Conservation (phyloP, 2,113 vertebrate species). For the Microcebus griseorufus region DNA sequence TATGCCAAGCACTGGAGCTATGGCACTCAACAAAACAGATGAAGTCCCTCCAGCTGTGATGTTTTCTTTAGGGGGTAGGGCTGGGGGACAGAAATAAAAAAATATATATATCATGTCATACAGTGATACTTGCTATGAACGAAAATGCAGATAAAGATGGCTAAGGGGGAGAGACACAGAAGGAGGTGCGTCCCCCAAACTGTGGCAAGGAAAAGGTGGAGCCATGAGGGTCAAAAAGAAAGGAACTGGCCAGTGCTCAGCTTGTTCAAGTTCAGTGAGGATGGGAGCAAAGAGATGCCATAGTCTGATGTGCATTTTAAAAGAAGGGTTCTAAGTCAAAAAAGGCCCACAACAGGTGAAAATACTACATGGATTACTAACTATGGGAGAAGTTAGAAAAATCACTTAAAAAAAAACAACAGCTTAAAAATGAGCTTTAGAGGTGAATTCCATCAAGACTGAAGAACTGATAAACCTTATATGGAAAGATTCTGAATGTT, state of each 20-base stretch:
- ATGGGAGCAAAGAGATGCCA: background rate
- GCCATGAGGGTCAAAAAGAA: rapidly evolving
- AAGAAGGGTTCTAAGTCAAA: background rate
- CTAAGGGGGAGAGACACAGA: background rate
- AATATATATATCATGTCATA: background rate
- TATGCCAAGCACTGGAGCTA: background rate
- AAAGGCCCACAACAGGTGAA: background rate
- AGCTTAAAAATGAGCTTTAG: background rate
- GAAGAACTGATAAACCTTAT: background rate
- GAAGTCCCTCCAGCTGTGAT: background rate
- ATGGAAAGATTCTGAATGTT: background rate
- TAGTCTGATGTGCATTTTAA: background rate
- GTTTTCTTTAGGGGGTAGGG: background rate
- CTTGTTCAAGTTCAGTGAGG: background rate
- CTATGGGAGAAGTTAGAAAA: background rate
- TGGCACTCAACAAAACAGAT: background rate
- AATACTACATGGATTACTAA: background rate
- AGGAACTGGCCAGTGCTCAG: background rate
- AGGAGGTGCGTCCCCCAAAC: background rate
- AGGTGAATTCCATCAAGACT: background rate
- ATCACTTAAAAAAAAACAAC: background rate
- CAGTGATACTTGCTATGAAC: background rate
- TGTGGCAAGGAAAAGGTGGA: background rate
- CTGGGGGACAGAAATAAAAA: background rate
- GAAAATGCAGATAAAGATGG: background rate